phyloP scores from a whole-genome alignment of 2,113 vertebrate species.

The Psittacula cyanocephala region DNA sequence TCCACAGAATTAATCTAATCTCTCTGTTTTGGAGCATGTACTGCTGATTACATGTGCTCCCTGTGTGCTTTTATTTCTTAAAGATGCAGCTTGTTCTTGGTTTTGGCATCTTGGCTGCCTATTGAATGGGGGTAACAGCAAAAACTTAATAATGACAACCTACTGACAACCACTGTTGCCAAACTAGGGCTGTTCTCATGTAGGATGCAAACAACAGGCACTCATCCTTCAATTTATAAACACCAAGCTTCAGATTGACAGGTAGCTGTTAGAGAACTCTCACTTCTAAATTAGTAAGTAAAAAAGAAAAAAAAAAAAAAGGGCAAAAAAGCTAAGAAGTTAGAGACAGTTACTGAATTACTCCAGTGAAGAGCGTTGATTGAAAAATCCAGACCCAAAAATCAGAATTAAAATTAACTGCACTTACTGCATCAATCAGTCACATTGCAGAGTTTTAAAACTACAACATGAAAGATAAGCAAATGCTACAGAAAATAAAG shows the following conservation, averaged over 20 bases:
- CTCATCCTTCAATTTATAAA: background rate
- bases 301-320: background rate
- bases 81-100: background rate
- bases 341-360: conserved; percentile 51
- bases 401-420: conserved; percentile 69
- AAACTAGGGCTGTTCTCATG: background rate
- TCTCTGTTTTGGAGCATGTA: background rate
- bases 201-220: background rate
- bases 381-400: conserved; percentile 68
- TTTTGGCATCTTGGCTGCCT: background rate
- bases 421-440: conserved; percentile 68
- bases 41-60: background rate
- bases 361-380: conserved; percentile 52
- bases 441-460: conserved; percentile 65
- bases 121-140: background rate
- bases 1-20: background rate
- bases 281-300: background rate
- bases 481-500: conserved; percentile 55
- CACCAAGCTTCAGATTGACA: background rate
- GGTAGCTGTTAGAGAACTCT: background rate
- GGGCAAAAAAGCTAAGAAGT: background rate
- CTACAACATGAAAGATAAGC: conserved; percentile 44
- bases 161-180: background rate
- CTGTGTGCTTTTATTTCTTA: background rate
- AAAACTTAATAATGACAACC: background rate